Base-by-base conservation (phyloP, 1,140 invertebrate genomes). In the Trichonephila clavata region DNA sequence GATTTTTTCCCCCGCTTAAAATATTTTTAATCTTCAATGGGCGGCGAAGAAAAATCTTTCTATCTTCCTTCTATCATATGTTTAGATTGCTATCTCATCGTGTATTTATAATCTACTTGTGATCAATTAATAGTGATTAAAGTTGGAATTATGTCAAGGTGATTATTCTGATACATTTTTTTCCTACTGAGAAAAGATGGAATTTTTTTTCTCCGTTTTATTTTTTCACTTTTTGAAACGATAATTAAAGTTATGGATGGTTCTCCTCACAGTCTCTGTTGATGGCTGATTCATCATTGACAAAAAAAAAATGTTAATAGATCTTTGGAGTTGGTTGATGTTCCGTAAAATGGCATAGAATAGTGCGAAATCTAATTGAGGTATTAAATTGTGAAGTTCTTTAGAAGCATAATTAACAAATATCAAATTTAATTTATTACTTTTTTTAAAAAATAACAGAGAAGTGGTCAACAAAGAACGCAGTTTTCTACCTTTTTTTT, bases 81-180 rank as follows among this genome's bases (percentile, higher is more conserved):
- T 65, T 87, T 87, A 89, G 87, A 89, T 89, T 24, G 63, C 65
- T 89, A 89, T 84, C 83, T n/a, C 50, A 13, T 50, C 50, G 21
- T 24, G 57, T 84, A 84, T 84, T 84, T 84, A 84, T 84, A 59
- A 57, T 65, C 86, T 43, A 18, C 63, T 77, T 63, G 32, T 59
- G 89, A 81, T 81, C 89, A 32, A 90, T 90, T 90, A 80, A 24
- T n/a, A 24, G 50, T 80, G n/a, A 90, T 90, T 90, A 90, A 60
- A 81, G 50, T 13, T 43, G 57, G 81, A 90, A 90, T 81, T 81
- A 80, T 90, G 89, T 90, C 89, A 90, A 90, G 89, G 89, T 81
- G 71, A 81, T 77, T 60, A n/a, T 7, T 77, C 13, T 13, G 4
- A 50, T 16, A 10, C 65, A n/a, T 5, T 16, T 32, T 71, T 68